Evolutionary conservation across 2,797 vertebrate genomes (phyloP).

Genomic region (Coregonus sp.): DNA sequence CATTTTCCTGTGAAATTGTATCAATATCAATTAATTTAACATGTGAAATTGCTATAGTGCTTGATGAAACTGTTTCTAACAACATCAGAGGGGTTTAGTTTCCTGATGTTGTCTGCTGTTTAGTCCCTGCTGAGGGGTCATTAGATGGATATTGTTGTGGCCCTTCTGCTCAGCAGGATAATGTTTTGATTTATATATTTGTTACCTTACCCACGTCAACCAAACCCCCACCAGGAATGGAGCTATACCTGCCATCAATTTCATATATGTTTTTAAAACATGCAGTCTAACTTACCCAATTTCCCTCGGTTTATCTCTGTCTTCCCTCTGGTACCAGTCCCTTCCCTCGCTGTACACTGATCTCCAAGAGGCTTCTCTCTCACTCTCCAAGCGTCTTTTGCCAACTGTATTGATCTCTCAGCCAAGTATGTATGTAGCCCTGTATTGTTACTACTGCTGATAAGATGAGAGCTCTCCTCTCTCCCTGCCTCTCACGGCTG

Average conservation of each 20-base stretch:
- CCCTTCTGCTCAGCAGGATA: constrained; percentile 66
- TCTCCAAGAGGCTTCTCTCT: constrained; percentile 26
- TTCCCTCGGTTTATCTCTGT: constrained; percentile 44
- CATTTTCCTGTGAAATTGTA: constrained; percentile 4
- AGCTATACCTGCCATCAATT: constrained; percentile 34
- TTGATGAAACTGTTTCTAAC: neutral
- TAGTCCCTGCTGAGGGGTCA: constrained; percentile 33
- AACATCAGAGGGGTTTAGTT: neutral
- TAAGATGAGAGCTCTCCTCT: constrained; percentile 53
- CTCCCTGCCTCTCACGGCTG: constrained; percentile 69
- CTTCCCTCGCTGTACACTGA: constrained; percentile 35
- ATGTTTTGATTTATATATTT: constrained; percentile 63
- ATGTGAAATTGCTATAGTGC: neutral
- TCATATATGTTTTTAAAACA: constrained; percentile 37
- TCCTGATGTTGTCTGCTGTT: neutral
- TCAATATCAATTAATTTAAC: neutral
- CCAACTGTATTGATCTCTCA: constrained; percentile 60
- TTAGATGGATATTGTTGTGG: constrained; percentile 61
- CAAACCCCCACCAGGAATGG: constrained; percentile 22
- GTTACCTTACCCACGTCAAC: constrained; percentile 46
- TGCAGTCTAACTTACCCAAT: constrained; percentile 73
- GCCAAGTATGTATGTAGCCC: constrained; percentile 64
- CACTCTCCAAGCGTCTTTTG: constrained; percentile 54
- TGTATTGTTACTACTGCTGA: constrained; percentile 58
- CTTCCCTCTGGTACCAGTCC: constrained; percentile 34